These are phyloP conservation scores for Hyles lineata DNA, from an alignment of 2,888 invertebrate species.

Conservation along the genomic window DNA sequence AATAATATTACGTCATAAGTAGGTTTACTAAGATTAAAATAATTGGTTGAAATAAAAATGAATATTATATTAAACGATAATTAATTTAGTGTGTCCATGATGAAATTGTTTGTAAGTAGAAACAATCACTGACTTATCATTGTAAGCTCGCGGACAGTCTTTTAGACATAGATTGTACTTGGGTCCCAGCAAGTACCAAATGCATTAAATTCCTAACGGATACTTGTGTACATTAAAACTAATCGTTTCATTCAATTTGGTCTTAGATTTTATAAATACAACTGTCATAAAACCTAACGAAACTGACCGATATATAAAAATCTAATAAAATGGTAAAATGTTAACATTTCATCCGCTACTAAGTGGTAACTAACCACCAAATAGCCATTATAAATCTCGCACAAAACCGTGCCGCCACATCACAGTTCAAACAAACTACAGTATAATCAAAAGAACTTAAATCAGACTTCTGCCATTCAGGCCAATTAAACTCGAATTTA, in stretches of 20 bases:
- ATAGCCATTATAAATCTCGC: not conserved
- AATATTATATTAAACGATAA: not conserved
- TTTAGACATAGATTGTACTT: slow-evolving; percentile 13
- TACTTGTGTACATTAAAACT: not conserved
- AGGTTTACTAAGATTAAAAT: slow-evolving; percentile 2
- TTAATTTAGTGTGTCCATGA: not conserved
- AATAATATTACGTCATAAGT: not conserved
- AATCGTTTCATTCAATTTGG: slow-evolving; percentile 5
- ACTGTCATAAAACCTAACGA: not conserved
- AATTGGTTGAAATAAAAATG: not conserved
- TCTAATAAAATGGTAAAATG: not conserved
- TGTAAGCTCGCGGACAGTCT: slow-evolving; percentile 15
- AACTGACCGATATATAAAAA: not conserved
- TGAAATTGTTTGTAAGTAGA: not conserved
- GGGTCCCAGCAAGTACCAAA: slow-evolving; percentile 19
- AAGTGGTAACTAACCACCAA: slow-evolving; percentile 16
- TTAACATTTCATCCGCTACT: not conserved
- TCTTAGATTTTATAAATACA: not conserved
- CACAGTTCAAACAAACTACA: slow-evolving; percentile 23
- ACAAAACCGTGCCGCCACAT: not conserved
- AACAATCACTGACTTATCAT: slow-evolving; percentile 2
- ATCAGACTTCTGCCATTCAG: slow-evolving; percentile 19
- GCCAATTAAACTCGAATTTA: not conserved
- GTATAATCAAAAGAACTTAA: slow-evolving; percentile 21
- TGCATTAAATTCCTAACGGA: not conserved